Percentiles rank a stretch among this genome's conserved stretches.
These are phyloP conservation scores for Gymnoscopelus microlampas DNA, from an alignment of 2,797 vertebrate genomes.

Conservation along the genomic window DNA sequence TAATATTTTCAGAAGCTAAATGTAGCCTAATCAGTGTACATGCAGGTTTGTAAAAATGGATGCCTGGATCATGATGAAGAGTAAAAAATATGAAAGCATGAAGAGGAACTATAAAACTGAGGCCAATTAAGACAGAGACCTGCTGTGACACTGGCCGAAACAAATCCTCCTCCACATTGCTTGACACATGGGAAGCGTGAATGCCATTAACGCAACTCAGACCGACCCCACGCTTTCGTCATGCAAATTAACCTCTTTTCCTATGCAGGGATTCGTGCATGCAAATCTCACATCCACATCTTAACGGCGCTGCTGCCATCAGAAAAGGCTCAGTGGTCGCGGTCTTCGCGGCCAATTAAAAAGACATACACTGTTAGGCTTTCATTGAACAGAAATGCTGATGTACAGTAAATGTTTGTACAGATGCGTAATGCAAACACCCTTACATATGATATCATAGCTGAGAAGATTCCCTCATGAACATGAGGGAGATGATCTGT, in stretches of 20 bases:
- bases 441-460: conserved; percentile 26
- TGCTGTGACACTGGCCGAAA: conserved; percentile 9
- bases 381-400: conserved; percentile 38
- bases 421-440: conserved; percentile 44
- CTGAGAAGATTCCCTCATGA: conserved; percentile 30
- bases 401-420: conserved; percentile 49
- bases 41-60: conserved; percentile 41
- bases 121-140: conserved; percentile 39
- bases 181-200: conserved; percentile 40
- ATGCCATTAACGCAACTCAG: conserved; percentile 44
- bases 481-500: conserved; percentile 2
- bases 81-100: conserved; percentile 48
- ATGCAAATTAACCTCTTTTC: conserved; percentile 52
- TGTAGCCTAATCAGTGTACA: conserved; percentile 3
- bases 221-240: conserved; percentile 19
- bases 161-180: conserved; percentile 46
- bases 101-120: conserved; percentile 53
- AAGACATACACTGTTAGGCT: conserved; percentile 29
- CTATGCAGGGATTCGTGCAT: conserved; percentile 31
- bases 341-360: conserved; percentile 56
- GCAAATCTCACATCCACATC: conserved; percentile 58
- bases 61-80: conserved; percentile 23
- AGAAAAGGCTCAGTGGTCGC: conserved; percentile 37
- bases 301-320: conserved; percentile 34
- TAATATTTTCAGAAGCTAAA: conserved; percentile 1